Evolutionary conservation across 2,113 vertebrate species (phyloP).

Genomic region (Lagopus leucura): DNA sequence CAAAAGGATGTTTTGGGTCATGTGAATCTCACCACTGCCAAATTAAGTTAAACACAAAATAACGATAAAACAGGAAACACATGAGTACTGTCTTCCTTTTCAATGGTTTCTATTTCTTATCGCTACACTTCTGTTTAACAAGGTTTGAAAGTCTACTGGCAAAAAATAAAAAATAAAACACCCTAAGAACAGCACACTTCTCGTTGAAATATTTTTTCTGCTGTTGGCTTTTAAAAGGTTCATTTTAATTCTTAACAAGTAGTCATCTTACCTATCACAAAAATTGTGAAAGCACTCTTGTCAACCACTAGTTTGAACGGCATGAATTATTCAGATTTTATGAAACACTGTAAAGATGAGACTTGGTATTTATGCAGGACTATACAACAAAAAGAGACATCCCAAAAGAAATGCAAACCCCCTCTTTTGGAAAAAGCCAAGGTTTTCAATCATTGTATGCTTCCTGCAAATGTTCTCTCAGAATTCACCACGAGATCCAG

Average conservation of each 20-base stretch:
- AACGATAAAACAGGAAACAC: slow-evolving; percentile 66
- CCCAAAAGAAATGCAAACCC: not conserved
- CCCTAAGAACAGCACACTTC: not conserved
- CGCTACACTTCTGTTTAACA: not conserved
- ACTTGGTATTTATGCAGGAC: not conserved
- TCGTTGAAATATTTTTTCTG: not conserved
- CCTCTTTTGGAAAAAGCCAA: not conserved
- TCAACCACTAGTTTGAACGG: not conserved
- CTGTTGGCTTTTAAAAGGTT: not conserved
- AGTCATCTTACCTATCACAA: not conserved
- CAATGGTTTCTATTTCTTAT: slow-evolving; percentile 29
- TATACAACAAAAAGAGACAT: not conserved
- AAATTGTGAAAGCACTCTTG: not conserved
- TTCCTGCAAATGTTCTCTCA: not conserved
- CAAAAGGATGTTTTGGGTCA: slow-evolving; percentile 47
- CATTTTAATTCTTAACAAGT: not conserved
- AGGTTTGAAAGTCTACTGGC: not conserved
- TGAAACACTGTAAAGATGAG: not conserved
- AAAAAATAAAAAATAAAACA: not conserved
- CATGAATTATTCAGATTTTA: not conserved
- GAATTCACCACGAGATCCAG: not conserved
- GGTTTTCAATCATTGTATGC: not conserved
- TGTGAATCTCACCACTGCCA: slow-evolving; percentile 28
- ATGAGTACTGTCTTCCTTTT: slow-evolving; percentile 51
- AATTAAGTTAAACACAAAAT: slow-evolving; percentile 13